phyloP scores from a whole-genome alignment of 2,797 vertebrate genomes.

The Pagetopsis macropterus region DNA sequence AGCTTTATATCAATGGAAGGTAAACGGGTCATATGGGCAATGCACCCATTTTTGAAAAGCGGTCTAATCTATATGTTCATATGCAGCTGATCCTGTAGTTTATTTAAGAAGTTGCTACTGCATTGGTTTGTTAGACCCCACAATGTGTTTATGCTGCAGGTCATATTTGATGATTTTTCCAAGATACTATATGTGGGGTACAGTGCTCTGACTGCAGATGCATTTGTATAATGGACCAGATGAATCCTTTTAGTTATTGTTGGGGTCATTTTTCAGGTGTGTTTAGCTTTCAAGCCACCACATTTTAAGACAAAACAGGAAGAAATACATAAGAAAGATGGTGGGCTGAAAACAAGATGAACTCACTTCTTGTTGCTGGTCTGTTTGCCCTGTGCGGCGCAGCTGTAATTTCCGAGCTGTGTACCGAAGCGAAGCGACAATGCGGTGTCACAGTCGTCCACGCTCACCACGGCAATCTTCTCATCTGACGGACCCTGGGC shows the following conservation, averaged over 20 bases:
- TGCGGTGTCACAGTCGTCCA: conserved; percentile 93
- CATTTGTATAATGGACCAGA: not conserved
- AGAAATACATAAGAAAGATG: not conserved
- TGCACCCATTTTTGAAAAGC: not conserved
- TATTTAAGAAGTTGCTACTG: not conserved
- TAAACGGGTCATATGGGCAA: not conserved
- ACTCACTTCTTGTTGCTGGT: conserved; percentile 98
- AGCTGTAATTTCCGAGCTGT: conserved; percentile 96
- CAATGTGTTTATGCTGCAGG: not conserved
- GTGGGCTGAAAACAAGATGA: conserved; percentile 8
- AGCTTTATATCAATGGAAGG: not conserved
- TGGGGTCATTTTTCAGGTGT: too few relatives aligned
- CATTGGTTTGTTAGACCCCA: not conserved
- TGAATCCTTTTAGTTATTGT: too few relatives aligned
- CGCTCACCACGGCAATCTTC: conserved; percentile 94
- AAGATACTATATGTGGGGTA: not conserved
- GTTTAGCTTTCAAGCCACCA: too few relatives aligned
- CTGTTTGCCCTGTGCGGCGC: conserved; percentile 94
- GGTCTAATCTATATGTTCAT: not conserved
- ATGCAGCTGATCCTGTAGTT: not conserved
- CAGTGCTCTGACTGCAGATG: not conserved
- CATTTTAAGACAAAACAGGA: not conserved
- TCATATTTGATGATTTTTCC: not conserved
- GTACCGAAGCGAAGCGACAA: conserved; percentile 92
- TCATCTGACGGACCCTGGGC: conserved; percentile 96